Percentiles rank a stretch among this genome's conserved stretches.
These are phyloP conservation scores for Drosophila novamexicana DNA, from an alignment of 1,140 invertebrate species.

Conservation along the genomic window DNA sequence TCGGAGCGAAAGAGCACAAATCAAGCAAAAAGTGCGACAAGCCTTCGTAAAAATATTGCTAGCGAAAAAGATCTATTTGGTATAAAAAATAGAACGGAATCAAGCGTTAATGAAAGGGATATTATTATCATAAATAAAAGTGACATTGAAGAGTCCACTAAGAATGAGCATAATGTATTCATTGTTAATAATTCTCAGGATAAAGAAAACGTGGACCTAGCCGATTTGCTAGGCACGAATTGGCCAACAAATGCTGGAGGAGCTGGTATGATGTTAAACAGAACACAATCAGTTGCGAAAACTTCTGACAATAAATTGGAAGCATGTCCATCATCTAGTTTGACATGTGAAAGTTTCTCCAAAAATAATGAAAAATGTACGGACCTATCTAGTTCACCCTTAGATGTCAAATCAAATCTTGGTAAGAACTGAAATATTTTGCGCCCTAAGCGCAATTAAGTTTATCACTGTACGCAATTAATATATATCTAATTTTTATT, in stretches of 20 bases:
- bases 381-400: not conserved
- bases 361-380: constrained; percentile 4
- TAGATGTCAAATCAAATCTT: constrained; percentile 5
- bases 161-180: constrained; percentile 82
- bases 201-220: constrained; percentile 74
- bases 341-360: not conserved
- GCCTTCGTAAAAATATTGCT: constrained; percentile 12
- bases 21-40: not conserved
- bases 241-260: constrained; percentile 78
- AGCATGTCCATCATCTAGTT: not conserved
- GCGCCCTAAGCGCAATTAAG: not conserved
- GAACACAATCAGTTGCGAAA: constrained; percentile 21
- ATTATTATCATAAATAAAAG: constrained; percentile 63
- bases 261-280: constrained; percentile 57
- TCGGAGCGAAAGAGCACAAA: not conserved
- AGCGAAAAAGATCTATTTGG: constrained; percentile 2
- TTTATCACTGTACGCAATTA: too few relatives aligned
- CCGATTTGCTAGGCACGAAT: constrained; percentile 78
- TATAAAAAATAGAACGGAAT: constrained; percentile 17
- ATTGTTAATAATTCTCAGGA: constrained; percentile 58
- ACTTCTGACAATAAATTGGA: constrained; percentile 32
- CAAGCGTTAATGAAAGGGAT: constrained; percentile 58
- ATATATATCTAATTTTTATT: too few relatives aligned
- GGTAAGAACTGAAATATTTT: constrained; percentile 15
- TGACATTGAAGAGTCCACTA: constrained; percentile 73